phyloP scores from a whole-genome alignment of 1,140 invertebrate species.

The Brachionus plicatilis region DNA sequence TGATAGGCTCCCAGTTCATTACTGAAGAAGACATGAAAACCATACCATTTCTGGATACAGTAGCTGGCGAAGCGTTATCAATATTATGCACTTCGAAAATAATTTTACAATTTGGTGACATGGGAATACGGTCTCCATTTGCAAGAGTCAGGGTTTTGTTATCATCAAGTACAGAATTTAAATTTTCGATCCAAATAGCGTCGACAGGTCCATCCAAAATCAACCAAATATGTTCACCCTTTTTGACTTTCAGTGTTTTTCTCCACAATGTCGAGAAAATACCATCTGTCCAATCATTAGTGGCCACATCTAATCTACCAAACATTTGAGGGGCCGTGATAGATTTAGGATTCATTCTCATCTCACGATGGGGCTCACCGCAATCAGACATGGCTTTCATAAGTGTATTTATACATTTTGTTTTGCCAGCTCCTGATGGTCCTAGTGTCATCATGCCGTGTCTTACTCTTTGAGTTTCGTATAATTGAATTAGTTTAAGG shows the following conservation, averaged over 20 bases:
- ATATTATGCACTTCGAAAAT: constrained; percentile 95
- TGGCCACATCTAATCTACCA: constrained; percentile 85
- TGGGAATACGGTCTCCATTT: constrained; percentile 83
- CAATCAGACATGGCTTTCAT: constrained; percentile 78
- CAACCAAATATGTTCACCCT: constrained; percentile 61
- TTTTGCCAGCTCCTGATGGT: constrained; percentile 85
- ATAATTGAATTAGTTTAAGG: constrained; percentile 81
- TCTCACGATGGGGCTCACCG: constrained; percentile 83
- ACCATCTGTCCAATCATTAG: constrained; percentile 96
- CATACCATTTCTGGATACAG: constrained; percentile 91
- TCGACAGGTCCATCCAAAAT: constrained; percentile 57
- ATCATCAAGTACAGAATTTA: constrained; percentile 57
- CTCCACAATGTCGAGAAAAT: constrained; percentile 93
- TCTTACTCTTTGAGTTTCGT: constrained; percentile 19
- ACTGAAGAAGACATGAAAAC: constrained; percentile 95
- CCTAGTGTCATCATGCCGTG: constrained; percentile 63
- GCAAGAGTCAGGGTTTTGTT: constrained; percentile 74
- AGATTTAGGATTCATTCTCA: constrained; percentile 96
- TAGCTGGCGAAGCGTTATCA: constrained; percentile 90
- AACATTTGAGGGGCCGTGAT: constrained; percentile 97
- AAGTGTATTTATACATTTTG: constrained; percentile 84
- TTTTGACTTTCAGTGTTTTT: constrained; percentile 80
- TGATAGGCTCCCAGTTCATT: constrained; percentile 79
- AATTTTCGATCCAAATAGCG: constrained; percentile 57
- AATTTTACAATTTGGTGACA: constrained; percentile 85